A percentile compares a stretch with the other conserved stretches of the same genome.
phyloP scores from a whole-genome alignment of 1,140 invertebrate genomes.

The Luehdorfia chinensis region DNA sequence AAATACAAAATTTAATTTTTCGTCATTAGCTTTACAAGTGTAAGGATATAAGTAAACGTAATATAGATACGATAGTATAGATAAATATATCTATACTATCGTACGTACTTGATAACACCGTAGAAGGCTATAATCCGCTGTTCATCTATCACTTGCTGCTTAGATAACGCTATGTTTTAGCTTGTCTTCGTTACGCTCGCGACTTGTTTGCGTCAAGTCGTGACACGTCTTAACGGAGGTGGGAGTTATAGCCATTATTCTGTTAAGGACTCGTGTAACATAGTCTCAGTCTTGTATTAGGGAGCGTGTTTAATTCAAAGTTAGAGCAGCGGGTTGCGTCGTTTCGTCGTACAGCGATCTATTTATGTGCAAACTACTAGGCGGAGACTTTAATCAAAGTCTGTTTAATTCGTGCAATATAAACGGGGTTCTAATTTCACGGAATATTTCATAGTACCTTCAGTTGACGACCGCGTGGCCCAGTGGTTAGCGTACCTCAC shows the following conservation, averaged over 20 bases:
- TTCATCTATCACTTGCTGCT: conserved; percentile 5
- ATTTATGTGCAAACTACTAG: conserved; percentile 13
- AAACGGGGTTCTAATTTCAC: conserved; percentile 3
- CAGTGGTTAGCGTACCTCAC: too few species aligned
- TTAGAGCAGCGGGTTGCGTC: neutral
- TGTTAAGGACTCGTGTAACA: conserved; percentile 18
- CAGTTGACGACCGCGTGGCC: too few species aligned
- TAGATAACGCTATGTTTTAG: conserved; percentile 22
- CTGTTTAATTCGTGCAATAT: conserved; percentile 10
- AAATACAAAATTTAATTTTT: too few species aligned
- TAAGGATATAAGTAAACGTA: too few species aligned
- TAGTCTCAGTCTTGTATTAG: conserved; percentile 2
- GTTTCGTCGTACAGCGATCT: conserved; percentile 8
- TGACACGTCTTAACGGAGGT: conserved; percentile 18
- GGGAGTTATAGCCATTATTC: conserved; percentile 20
- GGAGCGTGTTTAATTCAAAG: conserved; percentile 13
- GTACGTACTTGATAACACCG: too few species aligned
- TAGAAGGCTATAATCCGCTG: conserved; percentile 7
- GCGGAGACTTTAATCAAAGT: conserved; percentile 13
- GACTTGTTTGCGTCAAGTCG: conserved; percentile 30
- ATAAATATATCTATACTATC: too few species aligned
- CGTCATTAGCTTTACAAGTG: too few species aligned
- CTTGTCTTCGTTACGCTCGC: conserved; percentile 20
- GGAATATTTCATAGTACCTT: too few species aligned
- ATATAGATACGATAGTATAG: too few species aligned